These are phyloP conservation scores for Heterotilapia buettikoferi DNA, from an alignment of 2,113 vertebrate species.

Conservation along the genomic window DNA sequence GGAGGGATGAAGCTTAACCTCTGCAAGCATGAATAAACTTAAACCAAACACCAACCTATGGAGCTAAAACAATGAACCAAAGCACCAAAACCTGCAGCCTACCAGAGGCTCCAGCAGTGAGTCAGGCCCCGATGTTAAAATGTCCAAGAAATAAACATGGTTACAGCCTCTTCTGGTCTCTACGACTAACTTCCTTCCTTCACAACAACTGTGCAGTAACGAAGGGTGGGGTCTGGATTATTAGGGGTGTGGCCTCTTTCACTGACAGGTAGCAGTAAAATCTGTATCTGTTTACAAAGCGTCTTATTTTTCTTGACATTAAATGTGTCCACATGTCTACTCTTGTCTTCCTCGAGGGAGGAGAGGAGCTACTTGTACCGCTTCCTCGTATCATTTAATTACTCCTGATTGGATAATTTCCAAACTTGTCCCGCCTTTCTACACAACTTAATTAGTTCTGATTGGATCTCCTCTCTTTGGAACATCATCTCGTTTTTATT, in stretches of 20 bases:
- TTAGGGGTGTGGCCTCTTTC: not conserved
- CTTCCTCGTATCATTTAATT: not conserved
- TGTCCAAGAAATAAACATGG: not conserved
- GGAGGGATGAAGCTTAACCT: not conserved
- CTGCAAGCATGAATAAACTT: not conserved
- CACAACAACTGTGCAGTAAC: not conserved
- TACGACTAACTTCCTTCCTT: not conserved
- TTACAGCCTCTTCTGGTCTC: not conserved
- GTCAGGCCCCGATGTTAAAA: not conserved
- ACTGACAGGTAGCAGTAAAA: not conserved
- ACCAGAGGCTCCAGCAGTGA: not conserved
- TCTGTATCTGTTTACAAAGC: not conserved
- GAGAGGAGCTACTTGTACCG: not conserved
- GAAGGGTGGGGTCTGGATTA: not conserved
- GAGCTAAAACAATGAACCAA: not conserved
- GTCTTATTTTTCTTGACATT: not conserved
- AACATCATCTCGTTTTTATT: rapidly evolving
- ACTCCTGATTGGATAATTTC: not conserved
- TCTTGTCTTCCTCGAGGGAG: not conserved
- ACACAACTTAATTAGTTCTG: not conserved
- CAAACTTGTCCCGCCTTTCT: not conserved
- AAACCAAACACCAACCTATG: not conserved
- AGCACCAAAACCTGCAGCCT: not conserved
- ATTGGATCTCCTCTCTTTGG: not conserved
- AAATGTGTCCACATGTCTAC: not conserved